phyloP scores from a whole-genome alignment of 2,888 invertebrate species.

The Drosophila robusta region DNA sequence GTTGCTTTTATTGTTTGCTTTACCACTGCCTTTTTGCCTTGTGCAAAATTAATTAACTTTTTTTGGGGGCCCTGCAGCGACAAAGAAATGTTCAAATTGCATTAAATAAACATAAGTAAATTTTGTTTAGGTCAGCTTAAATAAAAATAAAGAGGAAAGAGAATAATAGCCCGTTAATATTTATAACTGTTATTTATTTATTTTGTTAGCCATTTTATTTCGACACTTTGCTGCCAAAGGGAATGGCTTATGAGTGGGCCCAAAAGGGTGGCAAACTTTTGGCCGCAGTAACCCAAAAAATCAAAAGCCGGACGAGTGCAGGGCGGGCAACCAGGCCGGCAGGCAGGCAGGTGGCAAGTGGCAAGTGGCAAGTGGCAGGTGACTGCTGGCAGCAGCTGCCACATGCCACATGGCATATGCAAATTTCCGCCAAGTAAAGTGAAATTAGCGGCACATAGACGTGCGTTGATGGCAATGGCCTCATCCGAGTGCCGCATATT shows the following conservation, averaged over 20 bases:
- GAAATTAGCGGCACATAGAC: too few species aligned
- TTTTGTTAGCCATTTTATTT: conserved; percentile 20
- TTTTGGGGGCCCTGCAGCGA: background rate
- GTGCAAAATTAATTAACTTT: conserved; percentile 6
- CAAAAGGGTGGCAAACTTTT: background rate
- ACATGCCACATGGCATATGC: conserved; percentile 26
- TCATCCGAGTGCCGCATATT: conserved; percentile 29
- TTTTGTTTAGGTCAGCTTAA: background rate
- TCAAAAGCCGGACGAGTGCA: conserved; percentile 8
- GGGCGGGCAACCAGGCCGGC: background rate
- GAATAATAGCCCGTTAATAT: background rate
- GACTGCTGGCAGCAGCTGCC: conserved; percentile 13
- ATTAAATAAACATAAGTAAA: conserved; percentile 21
- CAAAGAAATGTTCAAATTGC: conserved; percentile 7
- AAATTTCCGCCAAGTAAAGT: conserved; percentile 45
- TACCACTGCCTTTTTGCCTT: background rate
- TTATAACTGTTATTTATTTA: conserved; percentile 9
- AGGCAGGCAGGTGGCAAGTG: background rate
- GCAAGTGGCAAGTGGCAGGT: conserved; percentile 1
- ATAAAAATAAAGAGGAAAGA: too few species aligned
- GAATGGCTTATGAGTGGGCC: conserved; percentile 40
- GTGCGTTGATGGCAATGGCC: conserved; percentile 28
- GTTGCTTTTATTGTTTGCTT: conserved; percentile 1
- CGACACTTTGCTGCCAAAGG: conserved; percentile 29
- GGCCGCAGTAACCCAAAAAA: conserved; percentile 5